phyloP scores from a whole-genome alignment of 53 echinoderm and acorn worm genomes.

The Glandiceps talaboti region DNA sequence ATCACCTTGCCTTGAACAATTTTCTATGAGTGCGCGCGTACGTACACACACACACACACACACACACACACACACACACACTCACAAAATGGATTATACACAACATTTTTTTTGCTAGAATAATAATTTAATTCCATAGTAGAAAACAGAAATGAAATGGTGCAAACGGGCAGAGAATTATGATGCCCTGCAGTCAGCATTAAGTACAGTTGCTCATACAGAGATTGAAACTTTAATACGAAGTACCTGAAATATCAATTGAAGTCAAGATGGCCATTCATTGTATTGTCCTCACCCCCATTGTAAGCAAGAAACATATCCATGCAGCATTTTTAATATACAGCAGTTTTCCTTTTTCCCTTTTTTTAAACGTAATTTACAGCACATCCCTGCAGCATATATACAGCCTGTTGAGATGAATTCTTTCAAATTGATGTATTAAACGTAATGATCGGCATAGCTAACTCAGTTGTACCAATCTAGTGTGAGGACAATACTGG shows the following conservation, averaged over 20 bases:
- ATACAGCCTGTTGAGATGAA: background rate
- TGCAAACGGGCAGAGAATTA: conserved; percentile 42
- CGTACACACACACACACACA: too few species aligned
- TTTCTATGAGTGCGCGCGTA: too few species aligned
- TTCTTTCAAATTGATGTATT: too few species aligned
- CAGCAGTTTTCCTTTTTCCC: background rate
- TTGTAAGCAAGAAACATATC: background rate
- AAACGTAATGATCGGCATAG: too few species aligned
- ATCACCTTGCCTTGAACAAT: too few species aligned
- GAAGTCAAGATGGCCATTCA: background rate
- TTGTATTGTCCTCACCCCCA: background rate
- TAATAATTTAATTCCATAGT: background rate
- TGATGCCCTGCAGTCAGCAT: background rate
- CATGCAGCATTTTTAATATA: background rate
- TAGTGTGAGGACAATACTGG: too few species aligned
- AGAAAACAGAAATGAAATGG: conserved; percentile 10
- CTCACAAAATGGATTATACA: background rate
- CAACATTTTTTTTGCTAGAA: background rate
- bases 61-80: too few species aligned
- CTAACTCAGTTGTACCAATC: too few species aligned
- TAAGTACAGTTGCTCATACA: background rate
- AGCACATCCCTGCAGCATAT: conserved; percentile 1
- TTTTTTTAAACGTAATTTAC: background rate
- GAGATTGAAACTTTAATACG: background rate
- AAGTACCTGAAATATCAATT: background rate